Evolutionary conservation across 2,888 invertebrate genomes (phyloP), one percentile per base, ranked within the genome.

Genomic region (Hirtodrosophila alboralis): DNA sequence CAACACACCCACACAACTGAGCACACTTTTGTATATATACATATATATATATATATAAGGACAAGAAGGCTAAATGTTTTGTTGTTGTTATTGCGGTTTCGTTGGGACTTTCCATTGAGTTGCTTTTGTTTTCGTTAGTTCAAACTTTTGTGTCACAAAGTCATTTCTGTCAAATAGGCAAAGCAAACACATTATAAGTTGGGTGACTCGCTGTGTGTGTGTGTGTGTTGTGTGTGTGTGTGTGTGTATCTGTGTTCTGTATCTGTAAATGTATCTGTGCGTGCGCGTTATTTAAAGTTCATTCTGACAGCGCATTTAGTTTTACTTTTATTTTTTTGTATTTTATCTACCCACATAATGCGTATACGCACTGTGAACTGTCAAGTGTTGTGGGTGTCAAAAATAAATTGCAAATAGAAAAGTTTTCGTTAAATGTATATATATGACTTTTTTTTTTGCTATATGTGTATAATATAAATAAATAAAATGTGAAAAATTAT

Each of bases 31-130:
- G 43, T 13, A 13, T n/a, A 12, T 12, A 0, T 28, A 12, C 8
- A 10, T 10, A 36, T 7, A 13, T 5, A 10, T 9, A 30, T 1
- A 16, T 16, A 10, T 4, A 18, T 56, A 49, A 58, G 70, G 73
- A 60, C 49, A 36, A 60, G 71, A 79, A 64, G 75, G 69, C 61
- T 64, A 76, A 72, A 60, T 66, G 63, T 54, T 66, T 36, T 70
- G 52, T 45, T 63, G 37, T 61, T 57, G 34, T 54, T 52, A 9
- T 40, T 41, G 53, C 30, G 48, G 37, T 41, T 34, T 41, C 37
- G 30, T 36, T 21, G 45, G 34, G 16, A 26, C 30, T 52, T 33
- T 36, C 38, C n/a, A n/a, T n/a, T n/a, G n/a, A n/a, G 34, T 43
- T 44, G 45, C 37, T 47, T 59, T 47, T 48, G 51, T 18, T 49